A percentile compares a stretch with the other conserved stretches of the same genome.
phyloP scores from a whole-genome alignment of 2,113 vertebrate species.

The Phyllopteryx taeniolatus region DNA sequence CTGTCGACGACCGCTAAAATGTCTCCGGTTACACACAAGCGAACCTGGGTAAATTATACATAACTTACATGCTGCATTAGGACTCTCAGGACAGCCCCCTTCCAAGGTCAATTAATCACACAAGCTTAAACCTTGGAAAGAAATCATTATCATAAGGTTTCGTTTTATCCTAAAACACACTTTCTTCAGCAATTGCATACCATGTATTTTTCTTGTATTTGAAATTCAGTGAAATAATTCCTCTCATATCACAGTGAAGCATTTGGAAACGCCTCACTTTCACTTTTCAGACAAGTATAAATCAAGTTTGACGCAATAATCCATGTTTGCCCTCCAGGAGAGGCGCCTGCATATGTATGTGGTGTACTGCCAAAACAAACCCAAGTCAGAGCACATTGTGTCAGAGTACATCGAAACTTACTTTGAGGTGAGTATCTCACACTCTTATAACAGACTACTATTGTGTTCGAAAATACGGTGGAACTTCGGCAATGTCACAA shows the following conservation, averaged over 20 bases:
- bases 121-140: conserved; percentile 24
- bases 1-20: conserved; percentile 30
- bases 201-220: conserved; percentile 16
- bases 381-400: conserved; percentile 89
- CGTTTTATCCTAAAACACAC: conserved; percentile 23
- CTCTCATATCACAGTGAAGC: not conserved
- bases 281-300: not conserved
- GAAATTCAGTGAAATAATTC: conserved; percentile 5
- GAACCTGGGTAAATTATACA: conserved; percentile 72
- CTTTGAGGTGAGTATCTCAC: conserved; percentile 81
- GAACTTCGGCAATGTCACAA: too few relatives aligned
- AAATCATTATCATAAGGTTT: conserved; percentile 26
- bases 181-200: not conserved
- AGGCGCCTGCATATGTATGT: conserved; percentile 92
- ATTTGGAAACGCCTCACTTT: not conserved
- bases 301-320: not conserved
- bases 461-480: not conserved
- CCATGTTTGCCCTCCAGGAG: conserved; percentile 72
- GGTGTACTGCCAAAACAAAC: conserved; percentile 94
- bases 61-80: conserved; percentile 55
- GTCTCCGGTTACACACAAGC: conserved; percentile 60
- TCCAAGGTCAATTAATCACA: conserved; percentile 57
- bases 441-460: not conserved
- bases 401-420: conserved; percentile 92
- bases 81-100: conserved; percentile 27